Percentiles rank a stretch among this genome's conserved stretches.
Conservation (phyloP, 2,797 vertebrate species). For the Hydrocynus forskahlii region DNA sequence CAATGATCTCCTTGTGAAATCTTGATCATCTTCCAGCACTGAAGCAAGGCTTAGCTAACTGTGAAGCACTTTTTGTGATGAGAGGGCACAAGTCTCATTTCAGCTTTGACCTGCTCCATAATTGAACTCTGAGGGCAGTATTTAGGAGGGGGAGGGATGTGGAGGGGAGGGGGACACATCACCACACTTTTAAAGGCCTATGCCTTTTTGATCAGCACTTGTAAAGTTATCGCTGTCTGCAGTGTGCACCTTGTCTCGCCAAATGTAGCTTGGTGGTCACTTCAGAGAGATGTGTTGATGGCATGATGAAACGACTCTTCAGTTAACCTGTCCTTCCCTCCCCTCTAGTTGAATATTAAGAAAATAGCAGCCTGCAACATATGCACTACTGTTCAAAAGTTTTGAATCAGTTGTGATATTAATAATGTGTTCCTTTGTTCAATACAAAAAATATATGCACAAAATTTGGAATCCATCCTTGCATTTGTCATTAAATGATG, state of each 20-base stretch:
- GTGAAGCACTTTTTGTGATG: slow-evolving; percentile 73
- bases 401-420: too few species aligned
- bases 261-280: neutral
- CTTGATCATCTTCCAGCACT: slow-evolving; percentile 70
- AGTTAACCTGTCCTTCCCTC: neutral
- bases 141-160: neutral
- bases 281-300: neutral
- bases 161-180: neutral
- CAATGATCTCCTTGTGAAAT: slow-evolving; percentile 80
- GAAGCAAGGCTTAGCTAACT: slow-evolving; percentile 69
- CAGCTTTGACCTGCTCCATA: slow-evolving; percentile 62
- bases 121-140: slow-evolving; percentile 50
- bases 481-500: too few species aligned
- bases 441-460: too few species aligned
- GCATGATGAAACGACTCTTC: neutral
- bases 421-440: too few species aligned
- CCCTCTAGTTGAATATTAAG: neutral
- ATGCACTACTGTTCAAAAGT: too few species aligned
- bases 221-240: slow-evolving; percentile 10
- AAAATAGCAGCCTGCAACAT: too few species aligned
- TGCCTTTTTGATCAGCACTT: slow-evolving; percentile 28
- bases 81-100: slow-evolving; percentile 73
- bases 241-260: neutral
- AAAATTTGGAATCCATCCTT: too few species aligned
- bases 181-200: slow-evolving; percentile 22